Percentiles rank a stretch among this genome's conserved stretches.
Evolutionary conservation across 2,888 invertebrate genomes (phyloP).

Genomic region (Pollenia amentaria): DNA sequence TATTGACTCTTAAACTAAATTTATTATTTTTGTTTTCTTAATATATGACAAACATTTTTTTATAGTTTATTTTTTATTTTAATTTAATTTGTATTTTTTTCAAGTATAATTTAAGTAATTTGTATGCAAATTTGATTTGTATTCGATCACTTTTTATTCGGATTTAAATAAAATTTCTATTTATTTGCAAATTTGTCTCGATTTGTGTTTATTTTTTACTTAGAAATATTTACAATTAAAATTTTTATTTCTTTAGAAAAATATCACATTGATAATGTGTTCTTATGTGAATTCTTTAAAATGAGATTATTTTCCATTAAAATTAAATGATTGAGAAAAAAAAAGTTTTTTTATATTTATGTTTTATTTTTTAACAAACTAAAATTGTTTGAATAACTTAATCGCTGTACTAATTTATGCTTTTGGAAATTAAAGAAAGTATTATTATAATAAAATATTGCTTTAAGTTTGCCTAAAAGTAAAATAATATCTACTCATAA

Average conservation of each 20-base stretch:
- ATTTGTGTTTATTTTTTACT: constrained; percentile 14
- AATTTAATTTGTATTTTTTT: not conserved
- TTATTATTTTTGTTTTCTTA: constrained; percentile 14
- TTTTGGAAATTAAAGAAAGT: not conserved
- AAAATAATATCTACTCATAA: not conserved
- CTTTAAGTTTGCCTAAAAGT: not conserved
- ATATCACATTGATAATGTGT: constrained; percentile 69
- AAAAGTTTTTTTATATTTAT: not conserved
- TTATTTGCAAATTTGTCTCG: constrained; percentile 30
- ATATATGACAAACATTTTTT: constrained; percentile 52
- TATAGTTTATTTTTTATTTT: not conserved
- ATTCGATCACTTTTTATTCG: constrained; percentile 38
- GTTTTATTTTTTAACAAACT: not conserved
- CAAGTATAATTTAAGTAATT: constrained; percentile 16
- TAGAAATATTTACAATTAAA: constrained; percentile 49
- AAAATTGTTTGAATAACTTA: not conserved
- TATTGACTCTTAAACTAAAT: constrained; percentile 33
- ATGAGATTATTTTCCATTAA: not conserved
- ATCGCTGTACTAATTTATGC: not conserved
- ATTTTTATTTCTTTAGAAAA: constrained; percentile 50
- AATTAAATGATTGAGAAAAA: not conserved
- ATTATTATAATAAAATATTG: not conserved
- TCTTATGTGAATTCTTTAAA: constrained; percentile 18
- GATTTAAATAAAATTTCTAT: constrained; percentile 6
- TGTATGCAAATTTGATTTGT: constrained; percentile 70